Evolutionary conservation across 2,113 vertebrate species (phyloP), one percentile per base, ranked within the genome.

Genomic region (Oryctolagus cuniculus): DNA sequence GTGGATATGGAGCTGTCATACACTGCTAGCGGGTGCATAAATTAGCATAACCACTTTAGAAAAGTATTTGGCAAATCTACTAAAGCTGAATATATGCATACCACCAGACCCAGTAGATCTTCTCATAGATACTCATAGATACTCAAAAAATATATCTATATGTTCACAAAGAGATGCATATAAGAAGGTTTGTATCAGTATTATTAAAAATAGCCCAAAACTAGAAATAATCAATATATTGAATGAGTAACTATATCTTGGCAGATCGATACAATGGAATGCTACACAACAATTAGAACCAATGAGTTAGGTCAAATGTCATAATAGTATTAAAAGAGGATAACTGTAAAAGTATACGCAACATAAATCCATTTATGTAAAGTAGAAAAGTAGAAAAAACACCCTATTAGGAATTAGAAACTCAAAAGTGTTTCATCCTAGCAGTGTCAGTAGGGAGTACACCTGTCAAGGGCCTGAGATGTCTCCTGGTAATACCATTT

Each of bases 41-140:
- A 75, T 90, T 93, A 91, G 21, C 91, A 91, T 55, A 91, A 17
- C 5, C 29, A 29, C 34, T 89, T 87, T 58, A 74, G 61, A 85
- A 95, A 88, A 93, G 11, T 25, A 55, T 82, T 90, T 93, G 73
- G 49, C 25, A 77, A 53, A 25, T n/a, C 21, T 87, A 44, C 9
- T 34, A 61, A 63, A 79, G 13, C 21, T n/a, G 73, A 80, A 69
- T 87, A 79, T 89, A 38, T 81, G 8, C 12, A 36, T 49, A 25
- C 49, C 31, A 24, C 19, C 34, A 21, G 6, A 91, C 64, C 13
- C n/a, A 81, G 17, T 6, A 87, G 29, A 38, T 69, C 29, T 81
- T 80, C 29, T 53, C 0, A 29, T 6, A 77, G 1, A 0, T 58
- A 58, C 29, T 53, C 0, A 29, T 6, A 77, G 1, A 0, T 58